A percentile compares a stretch with the other conserved stretches of the same genome.
Evolutionary conservation across 2,888 invertebrate species (phyloP).

Genomic region (Ectemnius cavifrons): DNA sequence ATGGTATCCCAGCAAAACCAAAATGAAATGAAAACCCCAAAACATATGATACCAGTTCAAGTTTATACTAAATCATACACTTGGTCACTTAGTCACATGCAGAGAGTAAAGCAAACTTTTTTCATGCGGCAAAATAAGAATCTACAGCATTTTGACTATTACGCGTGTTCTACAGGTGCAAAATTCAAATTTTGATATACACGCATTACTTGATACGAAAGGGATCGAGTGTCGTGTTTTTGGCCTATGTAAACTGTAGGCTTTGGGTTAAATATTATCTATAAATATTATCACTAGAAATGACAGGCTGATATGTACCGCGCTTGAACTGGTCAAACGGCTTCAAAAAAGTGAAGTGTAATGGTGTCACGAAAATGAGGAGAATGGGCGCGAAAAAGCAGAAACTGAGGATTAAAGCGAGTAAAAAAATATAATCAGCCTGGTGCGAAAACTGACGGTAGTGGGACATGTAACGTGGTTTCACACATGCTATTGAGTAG

Average conservation of each 20-base stretch:
- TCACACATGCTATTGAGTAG: conserved; percentile 78
- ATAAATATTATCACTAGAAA: no score
- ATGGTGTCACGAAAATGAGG: conserved; percentile 19
- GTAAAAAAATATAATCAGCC: conserved; percentile 74
- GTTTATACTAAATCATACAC: conserved; percentile 37
- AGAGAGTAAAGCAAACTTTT: conserved; percentile 11
- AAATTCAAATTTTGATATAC: no score
- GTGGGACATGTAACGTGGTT: conserved; percentile 78
- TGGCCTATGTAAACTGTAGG: no score
- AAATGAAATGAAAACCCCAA: conserved; percentile 45
- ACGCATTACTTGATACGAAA: no score
- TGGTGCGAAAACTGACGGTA: conserved; percentile 77
- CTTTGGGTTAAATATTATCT: no score
- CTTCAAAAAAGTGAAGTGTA: conserved; percentile 35
- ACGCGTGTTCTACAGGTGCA: no score
- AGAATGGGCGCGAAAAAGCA: conserved; percentile 56
- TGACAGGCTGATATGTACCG: conserved; percentile 46
- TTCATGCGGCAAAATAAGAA: conserved; percentile 34
- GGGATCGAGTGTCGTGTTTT: no score
- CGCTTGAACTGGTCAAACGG: conserved; percentile 64
- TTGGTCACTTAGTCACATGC: conserved; percentile 39
- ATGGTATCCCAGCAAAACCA: conserved; percentile 47
- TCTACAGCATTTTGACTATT: neutral
- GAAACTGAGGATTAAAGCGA: conserved; percentile 57
- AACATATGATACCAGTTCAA: conserved; percentile 61